Conservation (phyloP, 2,113 vertebrate genomes). For the Xerus inauris region DNA sequence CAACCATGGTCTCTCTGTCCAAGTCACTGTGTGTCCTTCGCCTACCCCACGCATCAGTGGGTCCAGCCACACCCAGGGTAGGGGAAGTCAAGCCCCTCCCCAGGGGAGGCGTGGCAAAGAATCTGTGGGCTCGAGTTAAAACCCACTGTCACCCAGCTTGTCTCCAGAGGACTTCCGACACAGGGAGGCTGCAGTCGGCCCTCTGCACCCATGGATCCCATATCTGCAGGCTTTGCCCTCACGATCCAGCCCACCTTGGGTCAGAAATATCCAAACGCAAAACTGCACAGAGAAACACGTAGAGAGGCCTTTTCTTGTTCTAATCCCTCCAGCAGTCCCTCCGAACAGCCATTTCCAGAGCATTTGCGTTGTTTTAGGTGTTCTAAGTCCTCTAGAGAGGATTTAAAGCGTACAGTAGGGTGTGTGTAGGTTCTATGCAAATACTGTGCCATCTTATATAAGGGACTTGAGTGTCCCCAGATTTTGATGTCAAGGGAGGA, state of each 20-base stretch:
- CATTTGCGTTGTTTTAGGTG: neutral
- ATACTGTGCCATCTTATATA: too few species aligned
- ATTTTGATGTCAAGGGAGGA: neutral
- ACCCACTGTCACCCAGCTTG: neutral
- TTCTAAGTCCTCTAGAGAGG: too few species aligned
- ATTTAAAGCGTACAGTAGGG: too few species aligned
- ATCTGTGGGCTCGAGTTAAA: neutral
- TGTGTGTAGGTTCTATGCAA: too few species aligned
- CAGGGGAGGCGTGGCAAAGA: neutral
- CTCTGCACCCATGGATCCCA: rapidly evolving
- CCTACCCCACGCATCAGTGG: neutral
- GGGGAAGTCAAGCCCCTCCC: neutral
- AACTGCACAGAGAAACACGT: too few species aligned
- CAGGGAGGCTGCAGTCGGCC: neutral
- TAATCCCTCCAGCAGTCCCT: rapidly evolving
- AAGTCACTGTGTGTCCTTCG: too few species aligned
- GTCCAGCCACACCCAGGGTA: neutral
- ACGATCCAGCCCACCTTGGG: neutral
- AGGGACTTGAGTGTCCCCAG: too few species aligned
- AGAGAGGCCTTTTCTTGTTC: neutral
- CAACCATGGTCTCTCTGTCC: too few species aligned
- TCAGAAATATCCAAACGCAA: neutral
- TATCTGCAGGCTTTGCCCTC: too few species aligned
- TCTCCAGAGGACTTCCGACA: neutral
- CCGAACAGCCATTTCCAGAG: neutral